Percentiles rank a stretch among this genome's conserved stretches.
Evolutionary conservation across 2,797 vertebrate genomes (phyloP).

Genomic region (Sorex maritimensis): DNA sequence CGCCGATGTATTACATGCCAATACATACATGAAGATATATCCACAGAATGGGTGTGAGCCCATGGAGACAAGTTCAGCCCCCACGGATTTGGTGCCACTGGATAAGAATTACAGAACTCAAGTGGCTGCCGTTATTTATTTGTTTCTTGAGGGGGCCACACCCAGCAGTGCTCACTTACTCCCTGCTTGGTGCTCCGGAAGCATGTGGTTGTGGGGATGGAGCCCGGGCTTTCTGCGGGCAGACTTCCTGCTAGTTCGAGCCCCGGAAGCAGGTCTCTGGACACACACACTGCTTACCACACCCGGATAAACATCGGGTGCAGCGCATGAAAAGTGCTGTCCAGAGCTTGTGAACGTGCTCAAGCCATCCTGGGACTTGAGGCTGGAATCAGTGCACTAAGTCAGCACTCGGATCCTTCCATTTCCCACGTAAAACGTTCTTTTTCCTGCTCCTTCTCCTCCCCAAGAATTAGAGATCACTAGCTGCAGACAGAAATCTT

Average conservation of each 20-base stretch:
- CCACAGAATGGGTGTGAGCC: neutral
- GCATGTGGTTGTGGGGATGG: no score
- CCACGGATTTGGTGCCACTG: accelerated
- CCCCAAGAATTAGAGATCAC: conserved; percentile 69
- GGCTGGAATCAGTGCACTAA: conserved; percentile 31
- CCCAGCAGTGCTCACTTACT: no score
- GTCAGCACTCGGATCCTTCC: conserved; percentile 53
- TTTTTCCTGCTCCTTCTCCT: neutral
- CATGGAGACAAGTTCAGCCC: neutral
- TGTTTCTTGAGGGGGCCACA: no score
- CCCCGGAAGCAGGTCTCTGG: no score
- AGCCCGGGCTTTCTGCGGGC: no score
- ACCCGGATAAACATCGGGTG: neutral
- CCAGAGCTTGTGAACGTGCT: no score
- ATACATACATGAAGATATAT: neutral
- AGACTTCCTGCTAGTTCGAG: no score
- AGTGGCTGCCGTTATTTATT: neutral
- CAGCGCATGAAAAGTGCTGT: accelerated
- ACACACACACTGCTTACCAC: neutral
- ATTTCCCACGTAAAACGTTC: neutral
- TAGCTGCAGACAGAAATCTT: conserved; percentile 79
- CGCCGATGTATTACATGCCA: neutral
- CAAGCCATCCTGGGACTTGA: neutral
- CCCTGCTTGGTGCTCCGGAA: no score
- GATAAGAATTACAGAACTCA: neutral